Base-by-base conservation (phyloP, 2,797 vertebrate genomes). In the Artibeus jamaicensis region DNA sequence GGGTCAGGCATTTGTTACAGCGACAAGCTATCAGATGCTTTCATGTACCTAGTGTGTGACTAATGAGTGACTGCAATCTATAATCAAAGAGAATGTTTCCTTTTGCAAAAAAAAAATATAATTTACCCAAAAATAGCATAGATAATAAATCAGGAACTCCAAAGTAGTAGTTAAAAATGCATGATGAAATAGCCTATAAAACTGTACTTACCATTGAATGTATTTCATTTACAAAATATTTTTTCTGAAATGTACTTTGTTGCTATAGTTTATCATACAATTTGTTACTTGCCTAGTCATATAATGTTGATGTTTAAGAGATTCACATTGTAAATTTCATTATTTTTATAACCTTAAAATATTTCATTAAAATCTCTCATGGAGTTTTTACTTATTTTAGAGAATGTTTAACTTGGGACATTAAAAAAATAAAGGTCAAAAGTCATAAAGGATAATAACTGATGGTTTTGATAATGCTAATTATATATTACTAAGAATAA, bases 391-490 rank as follows among this genome's bases (percentile, higher is more conserved):
- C 86, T 97, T 98, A 96, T 97, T 97, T 98, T 96, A 94, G 78
- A 91, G 97, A 98, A 93, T 86, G 85, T 57, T 97, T 26, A 97
- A 84, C 79, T 94, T 95, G 85, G 96, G 88, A 86, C 84, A 91
- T 96, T 96, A 44, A 92, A 97, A 98, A 57, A 57, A 98, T 81
- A 98, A 98, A 98, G 98, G 98, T 98, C 98, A 98, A 98, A 98
- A 98, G 98, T 98, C 98, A 97, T 3, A 96, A 82, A 96, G 98
- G 98, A 98, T 98, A 98, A 98, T 98, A 98, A 98, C 98, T 98
- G 98, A 98, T 98, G 98, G 98, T 98, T 98, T 98, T 98, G 98
- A 98, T 98, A 98, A 98, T 98, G 98, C 96, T 98, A 98, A 98
- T 98, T 98, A 98, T 98, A 98, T 98, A 98, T 98, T 98, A 98